Conservation (phyloP, 2,113 vertebrate species). For the Mesoclemmys tuberculata region DNA sequence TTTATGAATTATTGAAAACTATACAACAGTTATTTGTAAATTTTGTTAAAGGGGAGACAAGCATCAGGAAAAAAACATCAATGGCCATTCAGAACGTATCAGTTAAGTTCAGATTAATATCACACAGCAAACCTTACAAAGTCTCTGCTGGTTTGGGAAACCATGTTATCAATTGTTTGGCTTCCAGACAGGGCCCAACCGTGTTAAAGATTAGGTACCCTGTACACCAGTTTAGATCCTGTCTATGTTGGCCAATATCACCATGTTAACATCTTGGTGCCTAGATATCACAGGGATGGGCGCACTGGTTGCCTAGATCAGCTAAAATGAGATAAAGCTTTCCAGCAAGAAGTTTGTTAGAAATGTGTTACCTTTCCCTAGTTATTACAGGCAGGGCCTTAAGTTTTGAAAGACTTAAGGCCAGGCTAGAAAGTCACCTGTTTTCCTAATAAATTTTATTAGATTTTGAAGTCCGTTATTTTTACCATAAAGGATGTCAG, state of each 20-base stretch:
- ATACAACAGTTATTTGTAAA: not conserved
- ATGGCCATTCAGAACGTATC: not conserved
- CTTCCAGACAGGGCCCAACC: not conserved
- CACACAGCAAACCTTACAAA: not conserved
- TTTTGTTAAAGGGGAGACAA: not conserved
- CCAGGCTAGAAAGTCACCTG: not conserved
- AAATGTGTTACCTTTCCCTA: not conserved
- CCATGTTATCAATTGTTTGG: not conserved
- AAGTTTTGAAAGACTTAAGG: not conserved
- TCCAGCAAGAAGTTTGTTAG: not conserved
- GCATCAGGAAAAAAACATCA: accelerated
- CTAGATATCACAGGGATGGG: not conserved
- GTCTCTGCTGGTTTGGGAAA: not conserved
- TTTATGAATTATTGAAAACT: not conserved
- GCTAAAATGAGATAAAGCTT: not conserved
- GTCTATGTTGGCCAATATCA: not conserved
- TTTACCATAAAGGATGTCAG: not conserved
- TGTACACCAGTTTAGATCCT: accelerated
- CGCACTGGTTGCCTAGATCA: not conserved
- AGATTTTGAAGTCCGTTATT: not conserved
- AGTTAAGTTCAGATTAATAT: not conserved
- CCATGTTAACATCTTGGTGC: not conserved
- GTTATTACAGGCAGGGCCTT: not conserved
- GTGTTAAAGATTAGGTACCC: not conserved
- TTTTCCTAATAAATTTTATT: not conserved